These are phyloP conservation scores for Sisyra terminalis DNA, from an alignment of 2,888 invertebrate genomes.

Conservation along the genomic window DNA sequence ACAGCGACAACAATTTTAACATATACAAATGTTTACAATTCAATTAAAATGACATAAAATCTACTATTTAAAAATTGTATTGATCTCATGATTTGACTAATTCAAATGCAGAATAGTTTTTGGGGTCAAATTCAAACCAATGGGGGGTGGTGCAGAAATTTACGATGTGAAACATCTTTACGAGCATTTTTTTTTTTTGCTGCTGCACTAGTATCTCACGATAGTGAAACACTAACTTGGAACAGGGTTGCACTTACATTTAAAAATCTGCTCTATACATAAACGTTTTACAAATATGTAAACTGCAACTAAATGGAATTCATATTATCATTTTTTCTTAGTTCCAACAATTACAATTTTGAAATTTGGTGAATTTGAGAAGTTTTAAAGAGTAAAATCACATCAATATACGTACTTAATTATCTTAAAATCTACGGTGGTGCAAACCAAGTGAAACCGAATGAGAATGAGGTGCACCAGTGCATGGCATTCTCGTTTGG, in stretches of 20 bases:
- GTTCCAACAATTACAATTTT: constrained; percentile 7
- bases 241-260: neutral
- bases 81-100: constrained; percentile 4
- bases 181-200: neutral
- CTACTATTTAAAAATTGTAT: constrained; percentile 4
- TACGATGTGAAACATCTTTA: neutral
- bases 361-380: constrained; percentile 6
- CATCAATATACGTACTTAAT: constrained; percentile 12
- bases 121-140: neutral
- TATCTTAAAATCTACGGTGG: constrained; percentile 11
- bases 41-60: constrained; percentile 4
- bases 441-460: constrained; percentile 11
- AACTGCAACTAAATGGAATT: neutral
- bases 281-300: neutral
- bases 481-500: constrained; percentile 6
- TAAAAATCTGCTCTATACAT: neutral
- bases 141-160: neutral
- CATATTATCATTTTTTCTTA: neutral
- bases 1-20: constrained; percentile 12
- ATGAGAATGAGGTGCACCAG: constrained; percentile 6
- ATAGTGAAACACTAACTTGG: neutral
- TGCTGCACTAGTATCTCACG: neutral
- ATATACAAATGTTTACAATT: constrained; percentile 8
- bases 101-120: neutral
- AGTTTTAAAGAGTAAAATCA: constrained; percentile 11